Evolutionary conservation across 2,113 vertebrate genomes (phyloP), one percentile per base, ranked within the genome.

Genomic region (Zosterops japonicus): DNA sequence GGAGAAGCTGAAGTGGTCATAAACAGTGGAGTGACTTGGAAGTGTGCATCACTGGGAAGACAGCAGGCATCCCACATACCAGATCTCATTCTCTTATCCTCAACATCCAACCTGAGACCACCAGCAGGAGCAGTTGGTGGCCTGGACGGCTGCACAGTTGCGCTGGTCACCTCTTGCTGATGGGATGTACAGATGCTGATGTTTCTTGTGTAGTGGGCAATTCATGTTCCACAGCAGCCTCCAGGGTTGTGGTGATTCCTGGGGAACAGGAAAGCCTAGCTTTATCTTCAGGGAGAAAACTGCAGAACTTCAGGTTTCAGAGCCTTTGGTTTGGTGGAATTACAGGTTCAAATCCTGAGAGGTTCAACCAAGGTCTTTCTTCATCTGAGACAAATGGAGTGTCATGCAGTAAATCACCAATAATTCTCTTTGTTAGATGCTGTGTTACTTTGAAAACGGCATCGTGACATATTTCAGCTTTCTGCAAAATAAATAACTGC

Each of bases 401-500:
- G 83, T 90, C 80, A 60, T 49, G 52, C n/a, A 83, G 88, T 90
- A 92, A 94, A 92, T 90, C 5, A 35, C 76, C 49, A 70, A 41
- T 83, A 69, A 93, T 90, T 93, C 76, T 95, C 60, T 83, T 92
- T 90, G 76, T 90, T 92, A 87, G 83, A 91, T 94, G 79, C 79
- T 93, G 64, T 67, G 72, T 68, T 95, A 83, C 94, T 95, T 90
- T 83, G 76, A 88, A 78, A 96, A 81, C 2, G 0, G 83, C 90
- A 78, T 83, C 1, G 2, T 92, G 83, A 93, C 72, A 86, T 79
- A 90, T 93, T 91, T 96, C 16, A 53, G 61, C 83, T 83, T 94
- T 83, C 85, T 89, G 60, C 64, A 95, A 88, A 93, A 95, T 90
- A 96, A 95, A 89, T 94, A 97, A 89, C 89, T 44, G 56, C 52